Percentiles rank a stretch among this genome's conserved stretches.
Conservation (phyloP, 2,797 vertebrate species). For the Dicrostonyx torquatus region DNA sequence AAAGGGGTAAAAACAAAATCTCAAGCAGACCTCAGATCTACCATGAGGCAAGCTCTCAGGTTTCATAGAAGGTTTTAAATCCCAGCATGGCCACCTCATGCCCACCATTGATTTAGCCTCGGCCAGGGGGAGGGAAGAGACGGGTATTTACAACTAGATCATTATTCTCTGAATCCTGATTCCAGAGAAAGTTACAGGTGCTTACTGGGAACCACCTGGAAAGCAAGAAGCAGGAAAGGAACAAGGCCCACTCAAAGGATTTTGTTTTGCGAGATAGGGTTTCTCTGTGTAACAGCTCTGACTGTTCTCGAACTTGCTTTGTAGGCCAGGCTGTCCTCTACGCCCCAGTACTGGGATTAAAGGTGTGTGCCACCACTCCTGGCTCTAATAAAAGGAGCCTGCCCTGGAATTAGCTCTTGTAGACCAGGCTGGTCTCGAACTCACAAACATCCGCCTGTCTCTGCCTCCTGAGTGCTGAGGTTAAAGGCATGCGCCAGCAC, state of each 20-base stretch:
- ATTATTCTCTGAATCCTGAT: slow-evolving; percentile 3
- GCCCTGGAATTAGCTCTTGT: not conserved
- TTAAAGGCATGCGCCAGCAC: no score
- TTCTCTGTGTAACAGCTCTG: not conserved
- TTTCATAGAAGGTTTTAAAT: not conserved
- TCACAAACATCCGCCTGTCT: no score
- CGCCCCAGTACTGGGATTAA: not conserved
- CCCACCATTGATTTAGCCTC: not conserved
- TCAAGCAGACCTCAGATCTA: not conserved
- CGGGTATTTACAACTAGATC: not conserved
- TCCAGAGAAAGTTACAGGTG: not conserved
- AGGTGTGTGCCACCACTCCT: not conserved
- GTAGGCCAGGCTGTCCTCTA: not conserved
- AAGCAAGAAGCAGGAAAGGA: slow-evolving; percentile 1
- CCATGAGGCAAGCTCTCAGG: slow-evolving; percentile 16
- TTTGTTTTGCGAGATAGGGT: not conserved
- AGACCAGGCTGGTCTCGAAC: not conserved
- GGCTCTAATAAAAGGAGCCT: not conserved
- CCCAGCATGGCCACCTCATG: not conserved
- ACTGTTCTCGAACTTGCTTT: not conserved
- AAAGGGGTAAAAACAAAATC: not conserved
- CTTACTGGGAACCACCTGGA: not conserved
- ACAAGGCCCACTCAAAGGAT: not conserved
- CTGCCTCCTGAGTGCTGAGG: no score
- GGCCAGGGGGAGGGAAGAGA: not conserved